phyloP scores from a whole-genome alignment of 2,113 vertebrate genomes.

The Pica pica region DNA sequence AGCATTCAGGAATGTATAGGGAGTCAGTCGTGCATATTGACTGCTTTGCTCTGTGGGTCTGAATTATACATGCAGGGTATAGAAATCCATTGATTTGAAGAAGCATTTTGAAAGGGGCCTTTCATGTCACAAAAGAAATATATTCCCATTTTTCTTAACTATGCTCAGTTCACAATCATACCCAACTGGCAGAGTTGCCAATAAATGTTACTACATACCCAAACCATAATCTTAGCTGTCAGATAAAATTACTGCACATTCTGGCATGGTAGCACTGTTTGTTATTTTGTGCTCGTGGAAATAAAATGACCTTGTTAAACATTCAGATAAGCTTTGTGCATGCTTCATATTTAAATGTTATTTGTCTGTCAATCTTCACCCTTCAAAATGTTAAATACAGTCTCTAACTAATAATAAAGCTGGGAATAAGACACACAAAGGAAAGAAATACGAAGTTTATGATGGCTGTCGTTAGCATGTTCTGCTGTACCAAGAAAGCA shows the following conservation, averaged over 20 bases:
- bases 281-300: constrained; percentile 32
- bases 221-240: constrained; percentile 49
- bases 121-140: constrained; percentile 43
- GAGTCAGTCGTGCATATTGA: not conserved
- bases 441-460: not conserved
- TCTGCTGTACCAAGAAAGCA: not conserved
- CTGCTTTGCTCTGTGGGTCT: constrained; percentile 10
- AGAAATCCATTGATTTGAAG: constrained; percentile 18
- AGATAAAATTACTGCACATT: constrained; percentile 48
- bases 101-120: constrained; percentile 4
- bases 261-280: constrained; percentile 14
- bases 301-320: constrained; percentile 38
- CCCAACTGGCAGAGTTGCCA: constrained; percentile 42
- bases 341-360: not conserved
- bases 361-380: not conserved
- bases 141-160: constrained; percentile 5
- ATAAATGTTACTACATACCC: constrained; percentile 23
- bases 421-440: not conserved
- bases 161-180: constrained; percentile 3
- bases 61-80: not conserved
- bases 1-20: not conserved
- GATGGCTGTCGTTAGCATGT: not conserved
- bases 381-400: not conserved
- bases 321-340: not conserved
- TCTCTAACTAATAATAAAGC: not conserved